phyloP scores from a whole-genome alignment of 2,888 invertebrate genomes.

The Dolomedes plantarius region DNA sequence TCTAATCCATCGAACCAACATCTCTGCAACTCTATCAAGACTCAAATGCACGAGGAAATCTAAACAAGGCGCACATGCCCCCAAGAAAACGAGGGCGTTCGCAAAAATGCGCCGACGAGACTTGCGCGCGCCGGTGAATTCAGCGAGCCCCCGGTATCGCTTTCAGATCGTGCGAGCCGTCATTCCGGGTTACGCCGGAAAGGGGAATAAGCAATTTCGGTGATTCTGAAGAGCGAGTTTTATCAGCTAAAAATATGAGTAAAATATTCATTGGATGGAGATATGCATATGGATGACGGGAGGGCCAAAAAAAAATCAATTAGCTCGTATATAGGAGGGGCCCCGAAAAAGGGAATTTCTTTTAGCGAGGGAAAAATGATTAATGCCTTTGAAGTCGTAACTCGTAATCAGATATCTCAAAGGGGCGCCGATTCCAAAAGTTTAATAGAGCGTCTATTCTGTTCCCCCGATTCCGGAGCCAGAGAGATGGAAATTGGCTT shows the following conservation, averaged over 20 bases:
- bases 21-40: too few relatives aligned
- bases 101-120: too few relatives aligned
- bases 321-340: neutral
- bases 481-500: neutral
- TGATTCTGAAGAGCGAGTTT: neutral
- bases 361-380: constrained; percentile 7
- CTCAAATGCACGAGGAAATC: too few relatives aligned
- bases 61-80: too few relatives aligned
- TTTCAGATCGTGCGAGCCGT: neutral
- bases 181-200: neutral
- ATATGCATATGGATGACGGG: neutral
- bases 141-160: too few relatives aligned
- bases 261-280: neutral
- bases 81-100: too few relatives aligned
- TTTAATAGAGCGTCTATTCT: neutral
- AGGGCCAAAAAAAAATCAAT: neutral
- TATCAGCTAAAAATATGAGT: constrained; percentile 5
- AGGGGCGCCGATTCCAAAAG: neutral
- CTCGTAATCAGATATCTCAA: neutral
- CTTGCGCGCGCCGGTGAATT: too few relatives aligned
- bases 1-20: too few relatives aligned
- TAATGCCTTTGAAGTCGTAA: constrained; percentile 6
- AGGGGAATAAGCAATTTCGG: neutral
- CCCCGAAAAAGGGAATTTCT: neutral
- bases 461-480: neutral